These are phyloP conservation scores for Porites divaricata DNA, from an alignment of 92 coral and sea anemone genomes.

Conservation along the genomic window DNA sequence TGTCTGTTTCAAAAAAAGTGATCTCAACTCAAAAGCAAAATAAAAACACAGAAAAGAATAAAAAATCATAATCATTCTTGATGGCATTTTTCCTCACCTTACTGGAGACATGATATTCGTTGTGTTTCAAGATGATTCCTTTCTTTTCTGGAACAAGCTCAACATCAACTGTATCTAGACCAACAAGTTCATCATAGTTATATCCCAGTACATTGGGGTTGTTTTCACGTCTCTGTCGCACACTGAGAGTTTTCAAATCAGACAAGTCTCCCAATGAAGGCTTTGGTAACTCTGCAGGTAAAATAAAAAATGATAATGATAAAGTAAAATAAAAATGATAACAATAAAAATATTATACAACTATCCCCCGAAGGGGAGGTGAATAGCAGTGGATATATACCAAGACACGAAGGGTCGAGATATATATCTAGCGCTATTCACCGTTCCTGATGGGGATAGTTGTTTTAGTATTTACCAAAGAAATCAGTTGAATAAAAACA, in stretches of 20 bases:
- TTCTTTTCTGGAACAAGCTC: constrained; percentile 96
- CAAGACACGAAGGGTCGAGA: no score
- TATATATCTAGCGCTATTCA: no score
- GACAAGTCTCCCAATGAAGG: constrained; percentile 96
- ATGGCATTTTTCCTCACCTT: constrained; percentile 54
- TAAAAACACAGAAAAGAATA: no score
- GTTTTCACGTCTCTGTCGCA: constrained; percentile 76
- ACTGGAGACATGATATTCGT: constrained; percentile 94
- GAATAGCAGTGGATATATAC: no score
- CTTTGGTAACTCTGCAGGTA: constrained; percentile 85
- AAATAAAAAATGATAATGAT: not conserved
- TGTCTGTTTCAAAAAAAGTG: no score
- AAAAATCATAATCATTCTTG: no score
- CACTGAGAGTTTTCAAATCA: constrained; percentile 83
- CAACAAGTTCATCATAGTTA: constrained; percentile 83
- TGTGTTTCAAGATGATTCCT: constrained; percentile 95
- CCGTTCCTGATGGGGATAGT: no score
- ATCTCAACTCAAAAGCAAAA: no score
- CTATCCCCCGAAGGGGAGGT: no score
- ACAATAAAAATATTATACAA: no score
- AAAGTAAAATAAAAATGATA: not conserved
- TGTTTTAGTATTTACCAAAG: no score
- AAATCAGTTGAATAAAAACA: no score
- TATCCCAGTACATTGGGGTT: constrained; percentile 93
- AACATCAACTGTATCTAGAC: constrained; percentile 82